These are phyloP conservation scores for Riparia riparia DNA, from an alignment of 2,113 vertebrate species.

Conservation along the genomic window DNA sequence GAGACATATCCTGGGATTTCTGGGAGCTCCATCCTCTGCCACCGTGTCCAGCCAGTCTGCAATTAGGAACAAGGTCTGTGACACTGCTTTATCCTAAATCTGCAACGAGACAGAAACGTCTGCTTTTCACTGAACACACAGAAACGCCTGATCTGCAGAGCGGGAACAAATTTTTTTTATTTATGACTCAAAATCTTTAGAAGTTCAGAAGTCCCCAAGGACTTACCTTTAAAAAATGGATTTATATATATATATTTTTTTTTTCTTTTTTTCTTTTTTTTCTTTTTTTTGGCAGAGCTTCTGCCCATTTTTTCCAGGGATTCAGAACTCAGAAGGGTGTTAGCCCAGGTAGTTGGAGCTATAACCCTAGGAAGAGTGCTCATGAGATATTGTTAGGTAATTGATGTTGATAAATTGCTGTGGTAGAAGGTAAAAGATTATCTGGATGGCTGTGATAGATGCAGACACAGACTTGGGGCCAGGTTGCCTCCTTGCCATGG, in stretches of 20 bases:
- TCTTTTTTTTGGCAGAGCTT: neutral
- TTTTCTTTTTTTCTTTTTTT: too few species aligned
- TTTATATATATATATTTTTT: too few species aligned
- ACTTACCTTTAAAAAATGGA: neutral
- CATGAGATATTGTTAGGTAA: neutral
- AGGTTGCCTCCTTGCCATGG: rapidly evolving
- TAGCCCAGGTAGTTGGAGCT: neutral
- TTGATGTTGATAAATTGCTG: neutral
- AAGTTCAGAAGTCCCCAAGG: neutral
- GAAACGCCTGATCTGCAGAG: neutral
- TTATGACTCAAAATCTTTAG: neutral
- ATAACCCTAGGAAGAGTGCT: neutral
- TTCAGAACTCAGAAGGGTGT: neutral
- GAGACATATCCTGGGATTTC: neutral
- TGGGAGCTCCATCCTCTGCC: neutral
- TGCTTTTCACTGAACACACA: neutral
- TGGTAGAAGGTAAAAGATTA: neutral
- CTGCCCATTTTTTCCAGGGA: neutral
- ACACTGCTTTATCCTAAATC: neutral
- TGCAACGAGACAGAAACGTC: neutral
- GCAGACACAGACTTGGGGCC: neutral
- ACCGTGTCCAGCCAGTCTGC: conserved; percentile 6
- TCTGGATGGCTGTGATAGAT: neutral
- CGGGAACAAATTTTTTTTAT: neutral
- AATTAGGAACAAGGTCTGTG: conserved; percentile 45